These are phyloP conservation scores for Bradypodion ventrale DNA, from an alignment of 2,797 vertebrate species.

Conservation along the genomic window DNA sequence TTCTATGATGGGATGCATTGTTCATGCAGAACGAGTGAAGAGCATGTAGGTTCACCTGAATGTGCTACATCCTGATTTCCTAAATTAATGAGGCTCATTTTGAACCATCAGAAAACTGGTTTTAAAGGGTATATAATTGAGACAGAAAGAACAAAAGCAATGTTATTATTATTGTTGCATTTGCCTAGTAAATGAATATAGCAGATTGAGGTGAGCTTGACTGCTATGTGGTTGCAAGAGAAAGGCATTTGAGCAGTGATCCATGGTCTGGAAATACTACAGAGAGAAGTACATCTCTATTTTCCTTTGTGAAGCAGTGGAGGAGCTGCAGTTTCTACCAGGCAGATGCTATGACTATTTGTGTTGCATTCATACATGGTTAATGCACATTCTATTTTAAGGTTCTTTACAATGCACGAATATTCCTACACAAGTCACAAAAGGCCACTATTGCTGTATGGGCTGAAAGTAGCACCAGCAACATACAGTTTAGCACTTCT, in stretches of 20 bases:
- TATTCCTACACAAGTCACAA: background rate
- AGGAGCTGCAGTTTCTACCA: background rate
- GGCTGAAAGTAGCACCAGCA: background rate
- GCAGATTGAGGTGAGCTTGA: background rate
- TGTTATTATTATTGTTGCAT: background rate
- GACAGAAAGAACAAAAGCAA: no score
- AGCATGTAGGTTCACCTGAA: no score
- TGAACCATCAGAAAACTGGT: no score
- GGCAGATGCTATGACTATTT: background rate
- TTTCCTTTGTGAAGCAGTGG: background rate
- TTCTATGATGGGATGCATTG: no score
- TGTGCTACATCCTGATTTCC: no score
- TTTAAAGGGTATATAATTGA: no score
- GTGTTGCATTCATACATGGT: no score
- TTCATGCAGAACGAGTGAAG: no score
- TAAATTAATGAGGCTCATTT: no score
- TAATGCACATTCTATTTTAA: background rate
- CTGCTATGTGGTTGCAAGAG: background rate
- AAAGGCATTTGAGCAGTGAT: background rate
- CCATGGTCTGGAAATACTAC: background rate
- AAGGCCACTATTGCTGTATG: background rate
- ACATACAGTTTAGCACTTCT: background rate
- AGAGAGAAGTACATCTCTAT: background rate
- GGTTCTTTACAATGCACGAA: no score
- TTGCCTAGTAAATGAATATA: background rate